Base-by-base conservation (phyloP, 2,797 vertebrate species). In the Peromyscus aztecus region DNA sequence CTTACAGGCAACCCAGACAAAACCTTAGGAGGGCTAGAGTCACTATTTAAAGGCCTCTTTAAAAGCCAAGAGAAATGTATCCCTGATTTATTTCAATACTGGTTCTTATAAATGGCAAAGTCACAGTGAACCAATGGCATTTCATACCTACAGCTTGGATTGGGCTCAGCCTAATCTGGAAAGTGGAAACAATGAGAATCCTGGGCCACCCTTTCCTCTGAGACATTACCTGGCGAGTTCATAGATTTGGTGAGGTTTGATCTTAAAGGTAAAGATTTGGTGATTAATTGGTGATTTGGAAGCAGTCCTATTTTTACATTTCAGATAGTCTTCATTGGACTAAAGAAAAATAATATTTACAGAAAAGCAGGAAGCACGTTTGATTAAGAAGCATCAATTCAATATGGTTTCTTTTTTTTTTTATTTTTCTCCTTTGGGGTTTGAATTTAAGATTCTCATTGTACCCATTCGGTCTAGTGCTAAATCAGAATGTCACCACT, bases 401-500 rank as follows among this genome's bases (percentile, higher is more conserved):
- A 98, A 93, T 73, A 37, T 40, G 17, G 59, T 61, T 29, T 37
- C 13, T 71, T 43, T 67, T 82, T 78, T 49, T 49, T 84, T 55
- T 14, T 14, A 55, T 93, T 46, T 34, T 83, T 94, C 37, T 73
- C 19, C 91, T 90, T 92, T 49, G 34, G 83, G 86, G 69, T 91
- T 93, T 96, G 94, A 88, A 81, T 96, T 97, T 91, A 95, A 95
- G 91, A 97, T 90, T 97, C 88, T 96, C 52, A 1, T 97, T 91
- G 78, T 76, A 94, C 88, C 43, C 95, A 94, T 23, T 78, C 57
- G 91, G 93, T 94, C 96, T 91, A 93, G 92, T 49, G 97, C 88
- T 97, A 98, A 97, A 98, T 95, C 97, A 97, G 97, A 96, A 97
- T 98, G 98, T 98, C 97, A 98, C 61, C 96, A 96, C 97, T 43